These are phyloP conservation scores for Itoplectis maculator DNA, from an alignment of 2,888 invertebrate genomes.

Conservation along the genomic window DNA sequence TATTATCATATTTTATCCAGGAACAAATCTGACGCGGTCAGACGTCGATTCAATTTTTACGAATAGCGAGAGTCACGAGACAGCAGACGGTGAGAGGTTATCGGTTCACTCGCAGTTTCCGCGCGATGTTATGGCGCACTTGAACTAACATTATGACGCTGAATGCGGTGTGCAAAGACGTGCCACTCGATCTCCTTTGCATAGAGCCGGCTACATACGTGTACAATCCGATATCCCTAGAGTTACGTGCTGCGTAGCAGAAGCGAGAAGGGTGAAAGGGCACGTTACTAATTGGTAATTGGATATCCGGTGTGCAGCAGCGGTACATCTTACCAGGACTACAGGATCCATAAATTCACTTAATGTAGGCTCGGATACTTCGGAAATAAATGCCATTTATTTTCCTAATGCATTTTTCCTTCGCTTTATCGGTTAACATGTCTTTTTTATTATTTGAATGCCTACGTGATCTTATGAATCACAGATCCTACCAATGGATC, in stretches of 20 bases:
- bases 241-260: background rate
- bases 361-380: background rate
- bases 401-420: slow-evolving; percentile 52
- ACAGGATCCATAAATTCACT: background rate
- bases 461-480: slow-evolving; percentile 44
- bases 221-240: slow-evolving; percentile 26
- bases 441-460: no score
- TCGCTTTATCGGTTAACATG: background rate
- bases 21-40: no score
- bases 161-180: no score
- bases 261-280: background rate
- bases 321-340: background rate
- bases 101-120: background rate
- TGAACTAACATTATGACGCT: background rate
- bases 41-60: no score
- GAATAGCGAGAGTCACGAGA: no score
- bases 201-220: background rate
- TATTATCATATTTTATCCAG: no score
- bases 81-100: background rate
- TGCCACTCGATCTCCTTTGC: slow-evolving; percentile 2
- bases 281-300: slow-evolving; percentile 22
- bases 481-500: background rate
- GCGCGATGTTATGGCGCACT: background rate
- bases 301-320: background rate
- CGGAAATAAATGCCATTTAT: background rate